phyloP scores from a whole-genome alignment of 2,888 invertebrate genomes.

The Coenonympha glycerion region DNA sequence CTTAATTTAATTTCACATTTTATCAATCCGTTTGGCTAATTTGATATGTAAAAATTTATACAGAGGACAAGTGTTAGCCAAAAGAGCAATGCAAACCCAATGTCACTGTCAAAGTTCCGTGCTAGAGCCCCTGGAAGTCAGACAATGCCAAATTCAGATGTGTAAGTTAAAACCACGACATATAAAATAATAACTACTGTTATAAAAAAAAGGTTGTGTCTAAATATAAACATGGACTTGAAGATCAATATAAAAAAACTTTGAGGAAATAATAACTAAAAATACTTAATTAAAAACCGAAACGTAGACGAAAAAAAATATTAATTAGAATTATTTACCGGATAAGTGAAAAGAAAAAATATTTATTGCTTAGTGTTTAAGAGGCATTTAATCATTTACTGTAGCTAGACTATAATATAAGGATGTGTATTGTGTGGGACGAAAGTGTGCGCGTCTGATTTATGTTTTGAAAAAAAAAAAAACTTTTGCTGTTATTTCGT shows the following conservation, averaged over 20 bases:
- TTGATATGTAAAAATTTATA: too few relatives aligned
- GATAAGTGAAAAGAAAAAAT: slow-evolving; percentile 70
- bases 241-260: slow-evolving; percentile 41
- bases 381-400: slow-evolving; percentile 68
- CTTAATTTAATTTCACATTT: too few relatives aligned
- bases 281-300: slow-evolving; percentile 50
- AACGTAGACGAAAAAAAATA: slow-evolving; percentile 51
- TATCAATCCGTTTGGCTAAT: too few relatives aligned
- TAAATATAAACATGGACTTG: slow-evolving; percentile 61
- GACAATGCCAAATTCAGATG: slow-evolving; percentile 66
- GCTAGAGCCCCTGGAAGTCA: too few relatives aligned
- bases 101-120: too few relatives aligned
- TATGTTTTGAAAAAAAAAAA: slow-evolving; percentile 23
- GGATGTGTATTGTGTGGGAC: slow-evolving; percentile 33
- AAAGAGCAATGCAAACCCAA: too few relatives aligned
- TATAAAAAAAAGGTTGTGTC: slow-evolving; percentile 71
- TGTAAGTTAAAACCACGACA: slow-evolving; percentile 42
- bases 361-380: slow-evolving; percentile 67
- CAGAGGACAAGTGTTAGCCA: too few relatives aligned
- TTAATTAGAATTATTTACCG: slow-evolving; percentile 72
- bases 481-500: slow-evolving; percentile 31
- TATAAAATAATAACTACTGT: slow-evolving; percentile 49
- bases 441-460: slow-evolving; percentile 24
- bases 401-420: slow-evolving; percentile 52
- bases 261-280: slow-evolving; percentile 32